phyloP scores from a whole-genome alignment of 2,888 invertebrate genomes.

The Loripinus fragilis region DNA sequence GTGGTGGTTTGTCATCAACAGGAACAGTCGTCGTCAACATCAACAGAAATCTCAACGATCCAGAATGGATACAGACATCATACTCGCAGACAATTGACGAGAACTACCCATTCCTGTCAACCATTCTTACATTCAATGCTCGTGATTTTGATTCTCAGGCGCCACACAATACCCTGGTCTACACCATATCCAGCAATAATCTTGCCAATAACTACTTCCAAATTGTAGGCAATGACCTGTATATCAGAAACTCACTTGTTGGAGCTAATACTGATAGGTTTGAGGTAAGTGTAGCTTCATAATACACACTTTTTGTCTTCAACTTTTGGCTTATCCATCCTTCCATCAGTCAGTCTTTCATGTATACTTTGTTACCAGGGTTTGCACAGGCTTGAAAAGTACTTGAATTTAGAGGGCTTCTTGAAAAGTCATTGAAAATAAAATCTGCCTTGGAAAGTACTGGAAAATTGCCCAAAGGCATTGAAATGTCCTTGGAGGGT shows the following conservation, averaged over 20 bases:
- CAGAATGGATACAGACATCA: slow-evolving; percentile 61
- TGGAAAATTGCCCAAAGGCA: no score
- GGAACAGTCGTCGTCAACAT: slow-evolving; percentile 71
- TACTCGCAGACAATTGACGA: slow-evolving; percentile 66
- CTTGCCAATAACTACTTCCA: slow-evolving; percentile 94
- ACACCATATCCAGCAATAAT: slow-evolving; percentile 83
- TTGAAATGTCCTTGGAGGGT: no score
- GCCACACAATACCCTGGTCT: slow-evolving; percentile 67
- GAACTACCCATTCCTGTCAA: slow-evolving; percentile 64
- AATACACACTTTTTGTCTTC: no score
- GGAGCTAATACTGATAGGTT: slow-evolving; percentile 36
- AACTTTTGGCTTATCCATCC: no score
- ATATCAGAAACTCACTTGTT: slow-evolving; percentile 61
- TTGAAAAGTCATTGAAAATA: no score
- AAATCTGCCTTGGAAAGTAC: no score
- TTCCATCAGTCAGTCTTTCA: no score
- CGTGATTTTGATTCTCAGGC: slow-evolving; percentile 69
- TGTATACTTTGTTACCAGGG: no score
- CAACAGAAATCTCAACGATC: slow-evolving; percentile 73
- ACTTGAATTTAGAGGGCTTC: no score
- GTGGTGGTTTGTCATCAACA: slow-evolving; percentile 70
- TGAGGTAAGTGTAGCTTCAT: slow-evolving; percentile 54
- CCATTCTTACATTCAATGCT: slow-evolving; percentile 66
- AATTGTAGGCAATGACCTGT: slow-evolving; percentile 90
- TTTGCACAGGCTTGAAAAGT: no score